Base-by-base conservation (phyloP, 2,888 invertebrate genomes). In the Orthonevra nobilis region DNA sequence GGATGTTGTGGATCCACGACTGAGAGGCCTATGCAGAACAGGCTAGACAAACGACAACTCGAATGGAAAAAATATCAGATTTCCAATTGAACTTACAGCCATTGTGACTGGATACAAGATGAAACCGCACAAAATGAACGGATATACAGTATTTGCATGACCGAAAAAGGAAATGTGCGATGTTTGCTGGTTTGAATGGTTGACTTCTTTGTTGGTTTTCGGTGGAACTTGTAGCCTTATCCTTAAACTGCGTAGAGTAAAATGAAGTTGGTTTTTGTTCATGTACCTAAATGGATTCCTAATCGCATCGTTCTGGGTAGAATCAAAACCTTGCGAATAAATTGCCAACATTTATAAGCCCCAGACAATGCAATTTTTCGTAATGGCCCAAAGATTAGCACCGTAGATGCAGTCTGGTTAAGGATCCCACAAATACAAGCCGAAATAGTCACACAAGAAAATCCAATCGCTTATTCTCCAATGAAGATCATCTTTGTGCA, bases 51-150 rank as follows among this genome's bases (percentile, higher is more conserved):
- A 64, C 30, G 64, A 44, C 64, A 77, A 40, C 58, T 64, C 70
- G 19, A 70, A 64, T 52, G 60, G 34, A 64, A n/a, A n/a, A 63
- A 52, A 42, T 77, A 77, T 77, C 72, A 28, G 40, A 60, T 77
- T 77, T 72, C 77, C 52, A 72, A 72, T 64, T 77, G 58, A 72
- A 60, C 23, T 77, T 64, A 52, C 36, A 9, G 30, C 48, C 70
- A 70, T 64, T 46, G 54, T 58, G 26, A 46, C 23, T 44, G 19
- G 34, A 52, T 60, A 36, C 32, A 56, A 23, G 14, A 36, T 14
- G 56, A 72, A 72, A 72, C 54, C 56, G 19, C 19, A 32, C 7
- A 38, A 40, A n/a, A 20, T 50, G 20, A 64, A 44, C 28, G 73
- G 64, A 36, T 73, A n/a, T n/a, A 30, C 42, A 23, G 28, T 42